Evolutionary conservation across 2,797 vertebrate species (phyloP), one percentile per base, ranked within the genome.

Genomic region (Molossus alvarezi): DNA sequence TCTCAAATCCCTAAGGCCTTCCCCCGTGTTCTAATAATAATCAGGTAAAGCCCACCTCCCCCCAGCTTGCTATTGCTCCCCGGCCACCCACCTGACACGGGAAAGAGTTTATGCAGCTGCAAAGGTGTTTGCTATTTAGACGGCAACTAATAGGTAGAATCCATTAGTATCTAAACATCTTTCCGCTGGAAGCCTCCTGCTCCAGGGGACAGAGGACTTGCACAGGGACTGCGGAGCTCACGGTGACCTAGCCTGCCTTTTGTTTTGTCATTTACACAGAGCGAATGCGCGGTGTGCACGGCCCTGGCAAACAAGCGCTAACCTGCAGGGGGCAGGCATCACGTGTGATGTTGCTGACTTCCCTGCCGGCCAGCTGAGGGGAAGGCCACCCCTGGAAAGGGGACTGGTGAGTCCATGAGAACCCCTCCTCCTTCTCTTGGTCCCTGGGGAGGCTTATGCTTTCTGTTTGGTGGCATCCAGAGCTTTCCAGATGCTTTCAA

Each of bases 251-350:
- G 51, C 65, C 55, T 95, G 92, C 72, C 92, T 97, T 88, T 93
- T 60, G 17, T 65, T 77, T 71, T 77, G 91, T 75, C 82, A 96
- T 96, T 96, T 95, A 91, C 90, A 62, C 11, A 85, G 62, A 90
- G 67, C 88, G 64, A 77, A 73, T 53, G 75, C 0, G 0, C 67
- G 9, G 18, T 25, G 83, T 60, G 41, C 57, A 2, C 0, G 3
- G 95, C 41, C 83, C 82, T 84, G 15, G 79, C 86, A 80, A 94
- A 83, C 89, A 85, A 72, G 57, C 13, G 0, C 58, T 75, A 0
- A 53, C 75, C 91, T 48, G 1, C 79, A 29, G 69, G 91, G 91
- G 95, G 18, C 79, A 17, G 57, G 64, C 76, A n/a, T 25, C 89
- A 0, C 3, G 0, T 57, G 58, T 3, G 14, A 41, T 48, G 12